Evolutionary conservation across 2,113 vertebrate genomes (phyloP).

Genomic region (Cyphomyrus discorhynchus): DNA sequence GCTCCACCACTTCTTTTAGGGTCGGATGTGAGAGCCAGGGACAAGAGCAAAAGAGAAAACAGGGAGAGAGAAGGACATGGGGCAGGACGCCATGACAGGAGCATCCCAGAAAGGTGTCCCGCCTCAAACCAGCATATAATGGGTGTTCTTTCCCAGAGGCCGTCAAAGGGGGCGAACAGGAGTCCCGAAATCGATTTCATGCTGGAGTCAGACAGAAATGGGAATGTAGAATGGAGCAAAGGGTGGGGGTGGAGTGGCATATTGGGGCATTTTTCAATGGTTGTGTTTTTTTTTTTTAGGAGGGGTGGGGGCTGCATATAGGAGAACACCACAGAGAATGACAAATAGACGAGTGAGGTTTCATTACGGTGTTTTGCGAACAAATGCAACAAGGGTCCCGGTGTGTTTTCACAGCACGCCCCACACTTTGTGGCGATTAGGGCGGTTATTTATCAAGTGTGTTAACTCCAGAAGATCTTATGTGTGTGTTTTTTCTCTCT

Average conservation of each 20-base stretch:
- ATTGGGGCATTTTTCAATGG: conserved; percentile 14
- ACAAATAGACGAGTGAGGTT: conserved; percentile 28
- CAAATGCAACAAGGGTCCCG: conserved; percentile 19
- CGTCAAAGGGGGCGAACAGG: conserved; percentile 45
- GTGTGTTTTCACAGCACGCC: conserved; percentile 23
- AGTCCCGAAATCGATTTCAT: conserved; percentile 59
- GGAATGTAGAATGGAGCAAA: conserved; percentile 40
- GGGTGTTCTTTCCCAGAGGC: conserved; percentile 50
- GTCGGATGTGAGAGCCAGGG: not conserved
- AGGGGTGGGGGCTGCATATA: not conserved
- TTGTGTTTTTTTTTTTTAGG: conserved; percentile 21
- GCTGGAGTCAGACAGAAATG: conserved; percentile 53
- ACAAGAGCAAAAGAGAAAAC: not conserved
- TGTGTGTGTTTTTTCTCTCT: not conserved
- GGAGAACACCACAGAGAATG: not conserved
- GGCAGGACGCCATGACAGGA: not conserved
- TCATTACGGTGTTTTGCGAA: conserved; percentile 29
- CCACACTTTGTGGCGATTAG: conserved; percentile 5
- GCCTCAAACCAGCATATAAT: conserved; percentile 49
- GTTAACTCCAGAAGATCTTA: conserved; percentile 14
- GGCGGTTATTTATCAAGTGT: conserved; percentile 34
- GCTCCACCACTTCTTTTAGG: not conserved
- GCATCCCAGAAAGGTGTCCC: conserved; percentile 4
- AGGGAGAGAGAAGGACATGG: not conserved
- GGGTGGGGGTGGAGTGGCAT: conserved; percentile 27